These are phyloP conservation scores for Oscheius onirici DNA, from an alignment of 2,888 invertebrate genomes.

Conservation along the genomic window DNA sequence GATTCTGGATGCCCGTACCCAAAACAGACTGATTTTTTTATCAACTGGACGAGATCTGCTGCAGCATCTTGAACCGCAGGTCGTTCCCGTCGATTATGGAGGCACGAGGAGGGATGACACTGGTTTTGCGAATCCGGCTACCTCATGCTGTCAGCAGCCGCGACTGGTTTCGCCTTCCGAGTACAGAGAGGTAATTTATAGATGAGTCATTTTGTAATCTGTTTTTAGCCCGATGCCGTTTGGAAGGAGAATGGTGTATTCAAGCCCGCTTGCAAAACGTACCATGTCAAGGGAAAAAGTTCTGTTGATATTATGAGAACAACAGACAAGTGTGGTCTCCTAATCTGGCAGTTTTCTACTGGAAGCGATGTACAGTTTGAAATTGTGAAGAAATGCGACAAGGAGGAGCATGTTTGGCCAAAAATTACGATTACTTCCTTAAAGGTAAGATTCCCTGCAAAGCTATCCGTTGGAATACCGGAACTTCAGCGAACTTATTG, in stretches of 20 bases:
- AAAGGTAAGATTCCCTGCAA: conserved; percentile 54
- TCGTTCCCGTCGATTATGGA: conserved; percentile 62
- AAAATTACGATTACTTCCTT: conserved; percentile 58
- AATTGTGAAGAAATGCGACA: conserved; percentile 46
- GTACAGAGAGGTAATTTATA: conserved; percentile 17
- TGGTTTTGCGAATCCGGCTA: conserved; percentile 59
- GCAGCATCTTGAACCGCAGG: conserved; percentile 52
- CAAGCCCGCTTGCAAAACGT: conserved; percentile 38
- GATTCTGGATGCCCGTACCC: conserved; percentile 60
- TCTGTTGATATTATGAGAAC: conserved; percentile 42
- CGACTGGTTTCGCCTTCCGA: conserved; percentile 24
- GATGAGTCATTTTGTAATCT: not conserved
- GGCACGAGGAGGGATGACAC: conserved; percentile 59
- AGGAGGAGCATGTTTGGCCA: conserved; percentile 60
- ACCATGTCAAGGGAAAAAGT: conserved; percentile 20
- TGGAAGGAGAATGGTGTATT: conserved; percentile 41
- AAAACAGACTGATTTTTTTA: conserved; percentile 58
- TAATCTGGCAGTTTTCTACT: conserved; percentile 63
- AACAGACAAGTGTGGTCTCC: conserved; percentile 44
- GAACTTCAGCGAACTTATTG: too few relatives aligned
- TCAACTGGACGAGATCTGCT: conserved; percentile 56
- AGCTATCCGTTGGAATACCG: too few relatives aligned
- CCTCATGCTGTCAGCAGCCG: conserved; percentile 39
- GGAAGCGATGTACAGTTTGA: conserved; percentile 66
- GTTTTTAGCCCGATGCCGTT: conserved; percentile 38